Base-by-base conservation (phyloP, 2,888 invertebrate species). In the Agrotis exclamationis region DNA sequence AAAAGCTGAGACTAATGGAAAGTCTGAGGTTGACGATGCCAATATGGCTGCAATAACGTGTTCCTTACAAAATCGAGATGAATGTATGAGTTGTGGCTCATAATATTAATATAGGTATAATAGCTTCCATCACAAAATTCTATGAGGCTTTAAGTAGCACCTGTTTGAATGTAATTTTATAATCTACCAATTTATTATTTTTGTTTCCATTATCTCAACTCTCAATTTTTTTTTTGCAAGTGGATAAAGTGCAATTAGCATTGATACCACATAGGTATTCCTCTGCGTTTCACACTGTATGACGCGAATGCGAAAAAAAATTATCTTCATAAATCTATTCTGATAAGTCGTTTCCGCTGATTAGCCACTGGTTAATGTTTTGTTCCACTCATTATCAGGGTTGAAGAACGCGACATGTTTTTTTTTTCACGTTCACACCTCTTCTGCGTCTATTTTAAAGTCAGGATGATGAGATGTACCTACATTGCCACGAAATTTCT, bases 11-110 rank as follows among this genome's bases (percentile, higher is more conserved):
- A 50, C 80, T 13, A 92, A 93, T 83, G 92, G 91, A 14, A 93
- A 90, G 76, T 83, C 87, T 6, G 93, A 94, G 45, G 86, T 85
- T 58, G 94, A 94, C 68, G 93, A 94, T 24, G 92, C 91, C 47
- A 97, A 97, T 87, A 97, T 98, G 97, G 98, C 97, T 0, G 97
- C 98, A 53, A 97, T 99, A 93, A 97, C 97, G 18, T 99, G 99
- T 91, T 99, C 99, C 0, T 95, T 99, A 65, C 97, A 98, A 90
- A 99, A 99, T 92, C 98, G 98, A 88, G 99, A 99, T 76, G 98
- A 97, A 16, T 99, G 99, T 89, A 91, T 98, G 82, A 98, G 98
- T 96, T 99, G 99, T 90, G 98, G 98, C 68, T 98, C 98, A 2
- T 98, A 97, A 96, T 64, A 1, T n/a, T 33, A 22, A 65, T 16